These are phyloP conservation scores for Malachius bipustulatus DNA, from an alignment of 2,888 invertebrate genomes.

Conservation along the genomic window DNA sequence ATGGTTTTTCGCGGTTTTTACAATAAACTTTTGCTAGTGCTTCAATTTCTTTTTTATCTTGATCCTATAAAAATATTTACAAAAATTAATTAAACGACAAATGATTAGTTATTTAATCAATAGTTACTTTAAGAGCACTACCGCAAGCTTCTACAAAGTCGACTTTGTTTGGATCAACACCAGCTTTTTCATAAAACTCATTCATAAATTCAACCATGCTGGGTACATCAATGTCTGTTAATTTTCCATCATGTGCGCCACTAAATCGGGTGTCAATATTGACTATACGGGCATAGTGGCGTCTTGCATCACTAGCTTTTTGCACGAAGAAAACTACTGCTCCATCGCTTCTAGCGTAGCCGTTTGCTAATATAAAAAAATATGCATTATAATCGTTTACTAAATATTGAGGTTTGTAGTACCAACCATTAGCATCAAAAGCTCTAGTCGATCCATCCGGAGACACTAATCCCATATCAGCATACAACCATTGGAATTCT, in stretches of 20 bases:
- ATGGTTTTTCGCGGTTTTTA: conserved; percentile 60
- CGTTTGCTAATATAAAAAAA: conserved; percentile 44
- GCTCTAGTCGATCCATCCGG: conserved; percentile 49
- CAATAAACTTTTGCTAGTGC: conserved; percentile 85
- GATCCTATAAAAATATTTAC: conserved; percentile 26
- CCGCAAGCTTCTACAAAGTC: conserved; percentile 35
- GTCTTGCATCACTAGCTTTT: conserved; percentile 43
- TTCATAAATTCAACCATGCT: conserved; percentile 38
- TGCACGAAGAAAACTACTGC: conserved; percentile 63
- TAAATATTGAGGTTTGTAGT: too few relatives aligned
- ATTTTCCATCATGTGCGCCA: conserved; percentile 39
- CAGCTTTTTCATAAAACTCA: conserved; percentile 44
- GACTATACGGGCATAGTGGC: conserved; percentile 43
- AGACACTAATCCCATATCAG: conserved; percentile 49
- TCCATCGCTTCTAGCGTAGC: conserved; percentile 77
- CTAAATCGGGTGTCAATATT: conserved; percentile 46
- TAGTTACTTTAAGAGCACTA: conserved; percentile 40
- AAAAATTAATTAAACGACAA: conserved; percentile 2
- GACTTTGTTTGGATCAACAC: conserved; percentile 33
- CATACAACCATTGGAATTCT: conserved; percentile 48
- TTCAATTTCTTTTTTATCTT: conserved; percentile 67
- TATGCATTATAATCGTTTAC: too few relatives aligned
- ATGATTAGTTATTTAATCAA: conserved; percentile 7
- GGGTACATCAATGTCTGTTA: conserved; percentile 29
- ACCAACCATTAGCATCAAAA: conserved; percentile 49